Percentiles rank a stretch among this genome's conserved stretches.
phyloP scores from a whole-genome alignment of 2,888 invertebrate genomes.

The Seira sanloemensis region DNA sequence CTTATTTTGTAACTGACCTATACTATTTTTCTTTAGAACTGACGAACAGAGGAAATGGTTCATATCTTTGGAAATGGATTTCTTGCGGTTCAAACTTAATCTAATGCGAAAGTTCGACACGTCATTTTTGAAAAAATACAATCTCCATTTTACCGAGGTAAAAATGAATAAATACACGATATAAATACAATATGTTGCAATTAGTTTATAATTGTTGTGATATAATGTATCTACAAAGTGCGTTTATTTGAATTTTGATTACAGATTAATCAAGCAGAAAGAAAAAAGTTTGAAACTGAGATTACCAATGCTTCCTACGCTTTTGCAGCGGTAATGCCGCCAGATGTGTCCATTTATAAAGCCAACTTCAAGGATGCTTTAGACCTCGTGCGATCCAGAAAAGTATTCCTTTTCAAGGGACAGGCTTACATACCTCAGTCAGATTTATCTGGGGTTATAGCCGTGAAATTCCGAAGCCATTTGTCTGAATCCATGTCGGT shows the following conservation, averaged over 20 bases:
- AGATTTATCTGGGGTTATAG: slow-evolving; percentile 90
- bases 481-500: slow-evolving; percentile 83
- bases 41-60: slow-evolving; percentile 94
- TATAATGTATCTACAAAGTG: no score
- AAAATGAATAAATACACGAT: no score
- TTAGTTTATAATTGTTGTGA: no score
- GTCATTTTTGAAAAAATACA: slow-evolving; percentile 82
- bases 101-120: slow-evolving; percentile 76
- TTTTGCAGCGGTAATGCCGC: no score
- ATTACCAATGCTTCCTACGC: slow-evolving; percentile 81
- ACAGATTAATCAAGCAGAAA: slow-evolving; percentile 80
- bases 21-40: slow-evolving; percentile 76
- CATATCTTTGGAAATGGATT: slow-evolving; percentile 89
- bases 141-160: slow-evolving; percentile 76
- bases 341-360: slow-evolving; percentile 84
- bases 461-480: slow-evolving; percentile 84
- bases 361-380: slow-evolving; percentile 91
- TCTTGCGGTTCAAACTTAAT: slow-evolving; percentile 88
- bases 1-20: no score
- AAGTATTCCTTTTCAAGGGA: slow-evolving; percentile 87
- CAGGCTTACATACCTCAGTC: slow-evolving; percentile 90
- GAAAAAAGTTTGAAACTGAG: slow-evolving; percentile 80
- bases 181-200: no score
- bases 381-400: slow-evolving; percentile 87
- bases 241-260: no score